These are phyloP conservation scores for Pedionomus torquatus DNA, from an alignment of 2,113 vertebrate genomes.

Conservation along the genomic window DNA sequence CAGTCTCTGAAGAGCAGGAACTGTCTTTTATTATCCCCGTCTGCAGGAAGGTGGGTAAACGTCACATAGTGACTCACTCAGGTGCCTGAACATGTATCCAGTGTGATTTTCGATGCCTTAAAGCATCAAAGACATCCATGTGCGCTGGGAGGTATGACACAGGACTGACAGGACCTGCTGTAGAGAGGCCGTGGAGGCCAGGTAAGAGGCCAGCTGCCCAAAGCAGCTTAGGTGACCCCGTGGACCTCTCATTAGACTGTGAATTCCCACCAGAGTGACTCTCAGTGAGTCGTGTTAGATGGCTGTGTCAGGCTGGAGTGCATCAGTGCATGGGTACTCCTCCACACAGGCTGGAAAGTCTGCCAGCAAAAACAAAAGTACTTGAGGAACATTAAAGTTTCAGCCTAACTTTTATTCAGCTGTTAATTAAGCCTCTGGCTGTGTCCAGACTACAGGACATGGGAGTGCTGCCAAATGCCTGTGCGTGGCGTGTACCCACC, in stretches of 20 bases:
- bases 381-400: not conserved
- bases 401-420: conserved; percentile 22
- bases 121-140: not conserved
- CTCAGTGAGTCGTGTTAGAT: rapidly evolving
- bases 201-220: not conserved
- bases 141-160: not conserved
- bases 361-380: not conserved
- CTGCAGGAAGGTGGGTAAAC: not conserved
- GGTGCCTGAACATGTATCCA: not conserved
- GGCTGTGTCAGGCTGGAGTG: rapidly evolving
- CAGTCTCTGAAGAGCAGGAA: not conserved
- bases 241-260: not conserved
- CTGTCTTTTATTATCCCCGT: not conserved
- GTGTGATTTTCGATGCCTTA: not conserved
- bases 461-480: not conserved
- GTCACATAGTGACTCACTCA: not conserved
- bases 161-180: not conserved
- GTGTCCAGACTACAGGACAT: not conserved
- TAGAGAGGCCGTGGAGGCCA: not conserved
- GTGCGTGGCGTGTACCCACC: not conserved
- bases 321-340: rapidly evolving
- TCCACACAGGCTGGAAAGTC: not conserved
- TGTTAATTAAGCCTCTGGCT: conserved; percentile 28
- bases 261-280: rapidly evolving
- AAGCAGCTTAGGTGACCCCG: rapidly evolving